Conservation (phyloP, 2,113 vertebrate species). For the Nycticorax nycticorax region DNA sequence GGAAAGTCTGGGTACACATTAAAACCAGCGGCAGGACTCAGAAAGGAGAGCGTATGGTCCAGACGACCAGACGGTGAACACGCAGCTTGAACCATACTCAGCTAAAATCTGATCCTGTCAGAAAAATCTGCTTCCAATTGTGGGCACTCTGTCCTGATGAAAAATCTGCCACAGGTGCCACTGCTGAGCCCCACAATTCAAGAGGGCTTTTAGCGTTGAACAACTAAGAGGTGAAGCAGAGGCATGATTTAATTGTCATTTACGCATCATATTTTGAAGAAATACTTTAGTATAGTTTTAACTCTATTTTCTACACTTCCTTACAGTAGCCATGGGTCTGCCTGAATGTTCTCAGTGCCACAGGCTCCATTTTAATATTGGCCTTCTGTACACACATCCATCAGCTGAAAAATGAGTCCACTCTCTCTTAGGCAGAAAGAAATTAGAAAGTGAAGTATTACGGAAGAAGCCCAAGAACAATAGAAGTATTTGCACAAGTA, state of each 20-base stretch:
- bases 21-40: background rate
- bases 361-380: background rate
- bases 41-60: background rate
- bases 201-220: background rate
- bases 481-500: background rate
- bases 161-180: background rate
- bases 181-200: background rate
- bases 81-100: background rate
- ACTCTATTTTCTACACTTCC: background rate
- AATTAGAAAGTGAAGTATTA: background rate
- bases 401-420: background rate
- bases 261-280: background rate
- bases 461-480: background rate
- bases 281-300: background rate
- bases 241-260: background rate
- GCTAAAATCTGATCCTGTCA: background rate
- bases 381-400: background rate
- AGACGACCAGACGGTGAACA: fast-evolving
- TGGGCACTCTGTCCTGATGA: background rate
- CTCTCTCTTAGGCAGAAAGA: background rate
- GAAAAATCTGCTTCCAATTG: background rate
- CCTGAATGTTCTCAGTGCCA: background rate
- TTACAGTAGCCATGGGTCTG: background rate
- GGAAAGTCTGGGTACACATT: background rate
- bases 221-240: background rate